Base-by-base conservation (phyloP, 1,140 invertebrate species). In the Macrostomum lignano region DNA sequence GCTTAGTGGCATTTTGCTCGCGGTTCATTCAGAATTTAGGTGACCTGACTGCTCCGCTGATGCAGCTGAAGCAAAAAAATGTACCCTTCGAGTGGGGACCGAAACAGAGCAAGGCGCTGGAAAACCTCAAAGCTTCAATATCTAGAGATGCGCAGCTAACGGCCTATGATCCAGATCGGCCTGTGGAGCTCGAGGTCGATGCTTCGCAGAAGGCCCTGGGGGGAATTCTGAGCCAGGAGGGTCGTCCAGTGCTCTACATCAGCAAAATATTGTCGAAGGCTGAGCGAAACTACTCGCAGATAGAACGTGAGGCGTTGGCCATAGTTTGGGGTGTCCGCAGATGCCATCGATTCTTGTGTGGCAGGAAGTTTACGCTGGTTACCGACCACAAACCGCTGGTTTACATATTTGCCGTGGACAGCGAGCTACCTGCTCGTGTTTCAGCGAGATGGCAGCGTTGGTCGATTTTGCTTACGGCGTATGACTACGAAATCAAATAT, bases 371-470 rank as follows among this genome's bases (percentile, higher is more conserved):
- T 28, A 47, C 21, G 22, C 26, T 47, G 29, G 44, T 38, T 32
- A 61, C 49, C 7, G 55, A 61, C 36, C 56, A 49, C 31, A 52
- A 51, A 32, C n/a, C n/a, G n/a, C n/a, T n/a, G n/a, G n/a, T n/a
- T n/a, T n/a, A 13, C 6, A 51, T 65, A 25, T 63, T 65, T n/a
- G n/a, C n/a, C n/a, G n/a, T n/a, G n/a, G n/a, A n/a, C n/a, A n/a
- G n/a, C n/a, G n/a, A n/a, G n/a, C n/a, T n/a, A n/a, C n/a, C n/a
- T n/a, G n/a, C n/a, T n/a, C n/a, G n/a, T n/a, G n/a, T n/a, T n/a
- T n/a, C n/a, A n/a, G n/a, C n/a, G n/a, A n/a, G n/a, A n/a, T n/a
- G n/a, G n/a, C n/a, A n/a, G n/a, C n/a, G n/a, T n/a, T n/a, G n/a
- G n/a, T n/a, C n/a, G n/a, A n/a, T n/a, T n/a, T n/a, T n/a, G n/a